phyloP scores from a whole-genome alignment of 2,888 invertebrate genomes.

The Hydroisotoma schaefferi region DNA sequence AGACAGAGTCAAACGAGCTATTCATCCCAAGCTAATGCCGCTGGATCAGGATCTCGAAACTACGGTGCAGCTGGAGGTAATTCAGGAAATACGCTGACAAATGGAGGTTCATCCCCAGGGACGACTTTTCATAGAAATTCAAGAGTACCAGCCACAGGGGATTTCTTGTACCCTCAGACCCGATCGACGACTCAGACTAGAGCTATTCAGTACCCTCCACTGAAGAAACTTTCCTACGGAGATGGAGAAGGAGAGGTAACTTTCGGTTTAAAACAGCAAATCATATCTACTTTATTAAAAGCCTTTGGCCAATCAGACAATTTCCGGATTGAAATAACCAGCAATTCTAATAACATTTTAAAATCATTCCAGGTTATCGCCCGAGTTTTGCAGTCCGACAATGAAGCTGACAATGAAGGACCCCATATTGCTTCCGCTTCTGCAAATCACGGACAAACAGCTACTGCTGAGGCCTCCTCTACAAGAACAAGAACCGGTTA shows the following conservation, averaged over 20 bases:
- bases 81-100: background rate
- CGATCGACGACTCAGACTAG: slow-evolving; percentile 24
- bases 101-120: slow-evolving; percentile 16
- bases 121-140: slow-evolving; percentile 41
- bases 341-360: background rate
- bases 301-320: no score
- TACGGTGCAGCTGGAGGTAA: slow-evolving; percentile 1
- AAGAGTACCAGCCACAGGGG: slow-evolving; percentile 44
- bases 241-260: slow-evolving; percentile 42
- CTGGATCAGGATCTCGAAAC: background rate
- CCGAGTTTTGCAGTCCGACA: slow-evolving; percentile 44
- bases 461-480: slow-evolving; percentile 33
- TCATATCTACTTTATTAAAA: background rate
- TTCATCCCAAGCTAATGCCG: background rate
- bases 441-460: slow-evolving; percentile 34
- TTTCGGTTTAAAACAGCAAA: background rate
- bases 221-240: slow-evolving; percentile 41
- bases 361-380: slow-evolving; percentile 43
- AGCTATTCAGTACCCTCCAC: slow-evolving; percentile 43
- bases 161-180: slow-evolving; percentile 26
- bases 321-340: background rate
- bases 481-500: slow-evolving; percentile 9
- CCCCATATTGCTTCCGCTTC: slow-evolving; percentile 24
- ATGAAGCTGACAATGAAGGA: slow-evolving; percentile 21
- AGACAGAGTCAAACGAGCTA: slow-evolving; percentile 1